Evolutionary conservation across 2,113 vertebrate species (phyloP).

Genomic region (Herpetotheres cachinnans): DNA sequence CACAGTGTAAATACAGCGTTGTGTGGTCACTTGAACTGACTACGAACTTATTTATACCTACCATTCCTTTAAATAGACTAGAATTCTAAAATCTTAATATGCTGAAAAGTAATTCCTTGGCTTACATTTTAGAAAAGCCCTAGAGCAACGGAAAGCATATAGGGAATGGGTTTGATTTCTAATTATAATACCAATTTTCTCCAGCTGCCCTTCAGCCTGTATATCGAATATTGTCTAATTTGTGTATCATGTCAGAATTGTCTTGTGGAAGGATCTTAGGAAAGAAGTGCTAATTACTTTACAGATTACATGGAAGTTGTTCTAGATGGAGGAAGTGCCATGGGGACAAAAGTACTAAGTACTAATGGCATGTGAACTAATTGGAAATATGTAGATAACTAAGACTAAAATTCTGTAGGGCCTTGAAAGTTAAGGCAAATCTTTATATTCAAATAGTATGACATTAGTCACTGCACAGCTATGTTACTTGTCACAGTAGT

Average conservation of each 20-base stretch:
- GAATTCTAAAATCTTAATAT: background rate
- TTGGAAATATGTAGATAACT: constrained; percentile 44
- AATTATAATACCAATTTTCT: constrained; percentile 61
- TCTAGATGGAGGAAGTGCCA: background rate
- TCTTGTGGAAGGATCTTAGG: constrained; percentile 35
- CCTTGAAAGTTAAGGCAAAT: background rate
- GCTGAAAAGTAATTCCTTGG: background rate
- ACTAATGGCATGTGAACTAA: background rate
- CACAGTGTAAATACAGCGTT: background rate
- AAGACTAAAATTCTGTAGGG: background rate
- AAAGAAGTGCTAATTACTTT: constrained; percentile 44
- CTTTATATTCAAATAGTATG: background rate
- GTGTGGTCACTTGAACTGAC: background rate
- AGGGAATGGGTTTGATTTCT: constrained; percentile 36
- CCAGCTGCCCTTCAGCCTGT: constrained; percentile 31
- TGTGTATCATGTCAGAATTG: constrained; percentile 26
- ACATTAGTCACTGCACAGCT: background rate
- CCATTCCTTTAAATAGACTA: background rate
- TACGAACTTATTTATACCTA: background rate
- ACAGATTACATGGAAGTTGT: constrained; percentile 16
- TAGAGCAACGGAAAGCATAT: background rate
- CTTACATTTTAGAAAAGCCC: background rate
- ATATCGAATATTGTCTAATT: constrained; percentile 10
- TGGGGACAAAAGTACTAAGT: background rate
- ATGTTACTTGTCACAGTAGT: background rate